A percentile compares a stretch with the other conserved stretches of the same genome.
These are phyloP conservation scores for Idaea straminata DNA, from an alignment of 2,888 invertebrate species.

Conservation along the genomic window DNA sequence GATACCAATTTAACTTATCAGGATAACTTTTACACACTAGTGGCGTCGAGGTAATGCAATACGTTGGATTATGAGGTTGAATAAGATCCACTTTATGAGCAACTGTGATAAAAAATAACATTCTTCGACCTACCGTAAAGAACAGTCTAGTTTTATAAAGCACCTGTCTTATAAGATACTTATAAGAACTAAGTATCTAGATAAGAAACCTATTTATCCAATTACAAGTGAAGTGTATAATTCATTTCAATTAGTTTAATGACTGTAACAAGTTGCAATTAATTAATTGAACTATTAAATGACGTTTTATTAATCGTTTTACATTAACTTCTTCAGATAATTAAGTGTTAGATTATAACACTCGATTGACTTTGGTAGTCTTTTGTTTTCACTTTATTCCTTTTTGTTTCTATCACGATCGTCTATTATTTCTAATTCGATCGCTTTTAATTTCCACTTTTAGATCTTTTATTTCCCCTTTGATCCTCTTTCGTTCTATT, in stretches of 20 bases:
- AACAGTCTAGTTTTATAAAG: background rate
- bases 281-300: conserved; percentile 14
- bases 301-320: background rate
- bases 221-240: conserved; percentile 20
- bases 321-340: background rate
- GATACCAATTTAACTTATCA: too few relatives aligned
- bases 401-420: too few relatives aligned
- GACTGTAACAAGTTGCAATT: background rate
- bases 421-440: too few relatives aligned
- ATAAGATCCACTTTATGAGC: too few relatives aligned
- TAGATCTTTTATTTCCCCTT: too few relatives aligned
- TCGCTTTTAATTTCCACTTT: too few relatives aligned
- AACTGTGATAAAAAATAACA: too few relatives aligned
- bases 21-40: too few relatives aligned
- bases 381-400: too few relatives aligned
- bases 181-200: conserved; percentile 5
- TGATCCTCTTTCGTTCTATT: too few relatives aligned
- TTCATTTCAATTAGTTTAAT: conserved; percentile 17
- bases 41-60: too few relatives aligned
- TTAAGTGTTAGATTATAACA: background rate
- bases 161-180: conserved; percentile 3
- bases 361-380: background rate
- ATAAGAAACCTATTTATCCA: conserved; percentile 13
- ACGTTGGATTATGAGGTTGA: too few relatives aligned
- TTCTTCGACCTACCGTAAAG: background rate